Evolutionary conservation across 2,888 invertebrate species (phyloP).

Genomic region (Vandiemenella viatica): DNA sequence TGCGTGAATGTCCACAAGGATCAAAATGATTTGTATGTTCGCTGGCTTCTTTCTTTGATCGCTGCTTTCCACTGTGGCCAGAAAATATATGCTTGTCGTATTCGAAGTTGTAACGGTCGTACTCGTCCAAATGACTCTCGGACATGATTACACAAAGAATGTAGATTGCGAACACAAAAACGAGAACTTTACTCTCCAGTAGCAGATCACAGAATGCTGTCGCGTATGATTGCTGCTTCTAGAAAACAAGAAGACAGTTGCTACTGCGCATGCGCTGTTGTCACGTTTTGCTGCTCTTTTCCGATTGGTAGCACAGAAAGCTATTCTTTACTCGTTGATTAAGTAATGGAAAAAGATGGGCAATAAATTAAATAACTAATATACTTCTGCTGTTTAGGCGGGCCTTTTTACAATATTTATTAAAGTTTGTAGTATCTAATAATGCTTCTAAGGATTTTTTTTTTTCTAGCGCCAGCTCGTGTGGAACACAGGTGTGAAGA

Average conservation of each 20-base stretch:
- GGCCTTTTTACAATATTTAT: too few relatives aligned
- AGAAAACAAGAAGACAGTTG: too few relatives aligned
- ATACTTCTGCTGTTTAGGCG: too few relatives aligned
- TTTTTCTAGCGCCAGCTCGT: too few relatives aligned
- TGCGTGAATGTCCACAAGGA: slow-evolving; percentile 84
- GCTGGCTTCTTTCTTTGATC: slow-evolving; percentile 75
- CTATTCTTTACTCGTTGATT: too few relatives aligned
- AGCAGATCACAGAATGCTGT: neutral
- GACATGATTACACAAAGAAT: slow-evolving; percentile 44
- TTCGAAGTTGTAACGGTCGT: slow-evolving; percentile 89
- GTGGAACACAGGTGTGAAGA: too few relatives aligned
- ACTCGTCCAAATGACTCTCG: slow-evolving; percentile 72
- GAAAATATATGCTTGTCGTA: slow-evolving; percentile 79
- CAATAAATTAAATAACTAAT: too few relatives aligned
- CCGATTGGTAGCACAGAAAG: neutral
- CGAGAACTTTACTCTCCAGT: neutral
- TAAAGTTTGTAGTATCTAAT: too few relatives aligned
- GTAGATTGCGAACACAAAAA: neutral
- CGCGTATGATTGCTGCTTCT: neutral
- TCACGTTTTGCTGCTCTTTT: neutral
- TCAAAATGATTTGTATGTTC: slow-evolving; percentile 85
- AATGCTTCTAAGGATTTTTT: too few relatives aligned
- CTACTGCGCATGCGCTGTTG: slow-evolving; percentile 11
- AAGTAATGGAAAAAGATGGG: too few relatives aligned
- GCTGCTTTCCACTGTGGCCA: slow-evolving; percentile 79